Evolutionary conservation across 1,140 invertebrate species (phyloP).

Genomic region (Brachionus rotundiformis): DNA sequence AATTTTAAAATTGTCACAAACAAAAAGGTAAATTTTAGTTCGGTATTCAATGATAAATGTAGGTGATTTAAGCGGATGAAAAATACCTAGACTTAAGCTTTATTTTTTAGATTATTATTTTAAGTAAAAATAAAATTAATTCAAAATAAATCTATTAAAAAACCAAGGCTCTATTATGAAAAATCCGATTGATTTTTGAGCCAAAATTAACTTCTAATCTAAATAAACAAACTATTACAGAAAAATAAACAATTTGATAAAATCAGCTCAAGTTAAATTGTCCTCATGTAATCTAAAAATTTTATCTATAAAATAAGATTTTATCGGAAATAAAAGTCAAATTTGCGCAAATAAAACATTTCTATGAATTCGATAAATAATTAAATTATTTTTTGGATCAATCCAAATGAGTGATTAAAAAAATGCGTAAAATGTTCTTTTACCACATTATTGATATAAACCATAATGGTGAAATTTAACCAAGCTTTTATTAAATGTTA

Average conservation of each 20-base stretch:
- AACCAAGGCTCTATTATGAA: neutral
- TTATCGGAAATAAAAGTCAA: neutral
- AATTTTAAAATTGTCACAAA: neutral
- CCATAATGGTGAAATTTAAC: neutral
- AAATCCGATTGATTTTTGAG: neutral
- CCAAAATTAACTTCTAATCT: neutral
- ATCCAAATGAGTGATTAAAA: neutral
- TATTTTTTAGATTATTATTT: neutral
- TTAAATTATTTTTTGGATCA: neutral
- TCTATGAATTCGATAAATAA: too few species aligned
- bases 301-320: neutral
- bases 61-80: neutral
- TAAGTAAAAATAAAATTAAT: neutral
- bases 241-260: neutral
- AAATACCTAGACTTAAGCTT: neutral
- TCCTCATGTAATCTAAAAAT: neutral
- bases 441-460: neutral
- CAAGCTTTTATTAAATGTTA: conserved; percentile 11
- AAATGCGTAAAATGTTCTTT: neutral
- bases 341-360: too few species aligned
- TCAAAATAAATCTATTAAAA: neutral
- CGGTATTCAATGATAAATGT: neutral
- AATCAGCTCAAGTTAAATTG: conserved; percentile 14
- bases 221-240: neutral
- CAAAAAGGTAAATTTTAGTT: neutral